These are phyloP conservation scores for Andrena chrysosceles DNA, from an alignment of 2,888 invertebrate species.

Conservation along the genomic window DNA sequence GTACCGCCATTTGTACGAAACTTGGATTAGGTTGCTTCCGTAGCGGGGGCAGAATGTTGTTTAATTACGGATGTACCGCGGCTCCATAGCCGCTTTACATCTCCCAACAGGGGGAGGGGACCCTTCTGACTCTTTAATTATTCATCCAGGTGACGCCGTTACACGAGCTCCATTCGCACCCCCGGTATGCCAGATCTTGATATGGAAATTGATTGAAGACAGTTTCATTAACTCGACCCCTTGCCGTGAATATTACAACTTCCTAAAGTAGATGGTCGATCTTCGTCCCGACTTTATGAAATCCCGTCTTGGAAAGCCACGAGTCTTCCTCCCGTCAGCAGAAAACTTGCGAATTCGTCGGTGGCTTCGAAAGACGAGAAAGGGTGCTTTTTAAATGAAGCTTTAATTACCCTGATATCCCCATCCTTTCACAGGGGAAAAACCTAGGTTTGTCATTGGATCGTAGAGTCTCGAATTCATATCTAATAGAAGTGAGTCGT, in stretches of 20 bases:
- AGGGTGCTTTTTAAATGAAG: neutral
- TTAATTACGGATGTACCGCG: conserved; percentile 14
- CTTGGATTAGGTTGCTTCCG: conserved; percentile 20
- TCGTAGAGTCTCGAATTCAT: conserved; percentile 26
- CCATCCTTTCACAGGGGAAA: too few species aligned
- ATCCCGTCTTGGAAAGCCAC: conserved; percentile 10
- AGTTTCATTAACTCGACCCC: conserved; percentile 26
- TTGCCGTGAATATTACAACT: neutral
- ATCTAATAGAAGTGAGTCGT: conserved; percentile 38
- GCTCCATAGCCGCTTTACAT: neutral
- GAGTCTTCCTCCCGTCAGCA: conserved; percentile 23
- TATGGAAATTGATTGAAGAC: conserved; percentile 34
- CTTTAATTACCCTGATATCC: conserved; percentile 1
- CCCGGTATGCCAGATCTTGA: conserved; percentile 16
- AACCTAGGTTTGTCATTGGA: neutral
- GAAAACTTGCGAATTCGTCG: conserved; percentile 25
- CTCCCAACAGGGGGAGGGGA: neutral
- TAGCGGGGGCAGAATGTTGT: conserved; percentile 6
- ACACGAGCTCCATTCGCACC: neutral
- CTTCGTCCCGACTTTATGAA: conserved; percentile 29
- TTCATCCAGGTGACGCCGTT: conserved; percentile 7
- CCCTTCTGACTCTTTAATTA: conserved; percentile 27
- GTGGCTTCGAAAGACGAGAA: neutral
- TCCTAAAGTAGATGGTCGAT: neutral
- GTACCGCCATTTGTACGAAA: conserved; percentile 22